Evolutionary conservation across 2,797 vertebrate species (phyloP).

Genomic region (Enteromius mattozi): DNA sequence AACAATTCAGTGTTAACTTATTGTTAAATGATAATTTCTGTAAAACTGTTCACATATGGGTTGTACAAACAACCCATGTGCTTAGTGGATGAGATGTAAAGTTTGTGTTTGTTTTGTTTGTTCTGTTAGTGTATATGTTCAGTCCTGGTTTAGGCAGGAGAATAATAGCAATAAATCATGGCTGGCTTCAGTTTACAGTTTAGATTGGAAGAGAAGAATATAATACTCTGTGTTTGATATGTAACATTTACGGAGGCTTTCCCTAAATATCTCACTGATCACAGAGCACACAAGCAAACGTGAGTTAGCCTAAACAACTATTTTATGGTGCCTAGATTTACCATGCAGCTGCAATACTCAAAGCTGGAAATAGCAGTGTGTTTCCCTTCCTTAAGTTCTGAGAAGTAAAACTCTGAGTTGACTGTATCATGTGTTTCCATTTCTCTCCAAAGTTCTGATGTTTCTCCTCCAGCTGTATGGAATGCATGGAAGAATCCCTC

Average conservation of each 20-base stretch:
- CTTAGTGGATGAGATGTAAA: neutral
- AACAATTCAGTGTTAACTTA: neutral
- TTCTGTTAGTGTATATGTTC: neutral
- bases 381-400: conserved; percentile 12
- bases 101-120: conserved; percentile 1
- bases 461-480: conserved; percentile 34
- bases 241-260: neutral
- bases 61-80: neutral
- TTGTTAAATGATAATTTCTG: neutral
- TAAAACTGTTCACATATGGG: neutral
- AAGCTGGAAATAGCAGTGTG: neutral
- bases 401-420: conserved; percentile 39
- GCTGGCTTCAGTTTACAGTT: conserved; percentile 1
- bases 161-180: neutral
- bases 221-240: neutral
- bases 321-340: neutral
- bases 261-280: neutral
- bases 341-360: conserved; percentile 8
- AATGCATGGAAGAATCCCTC: conserved; percentile 46
- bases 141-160: neutral
- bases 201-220: neutral
- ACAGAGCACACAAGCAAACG: neutral
- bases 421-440: conserved; percentile 43
- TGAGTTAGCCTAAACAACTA: neutral
- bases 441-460: conserved; percentile 32